phyloP scores from a whole-genome alignment of 2,113 vertebrate genomes.

The Dasyornis broadbenti region DNA sequence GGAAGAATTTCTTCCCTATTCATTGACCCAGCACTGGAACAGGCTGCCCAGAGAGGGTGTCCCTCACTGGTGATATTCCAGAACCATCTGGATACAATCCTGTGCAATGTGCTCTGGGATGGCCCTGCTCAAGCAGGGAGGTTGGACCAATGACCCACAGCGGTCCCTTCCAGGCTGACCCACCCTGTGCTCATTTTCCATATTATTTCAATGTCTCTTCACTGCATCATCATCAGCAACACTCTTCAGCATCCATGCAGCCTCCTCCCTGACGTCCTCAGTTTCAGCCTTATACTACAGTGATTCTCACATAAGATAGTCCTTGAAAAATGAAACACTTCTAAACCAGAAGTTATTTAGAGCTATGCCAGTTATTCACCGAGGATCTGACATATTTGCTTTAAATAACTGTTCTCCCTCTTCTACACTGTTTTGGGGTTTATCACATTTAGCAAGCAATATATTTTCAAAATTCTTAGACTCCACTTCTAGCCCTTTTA shows the following conservation, averaged over 20 bases:
- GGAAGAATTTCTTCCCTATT: neutral
- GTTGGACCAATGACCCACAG: neutral
- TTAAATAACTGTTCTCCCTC: neutral
- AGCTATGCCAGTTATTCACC: neutral
- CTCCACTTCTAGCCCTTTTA: neutral
- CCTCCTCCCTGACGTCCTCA: neutral
- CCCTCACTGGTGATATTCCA: neutral
- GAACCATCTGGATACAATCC: neutral
- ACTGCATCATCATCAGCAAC: neutral
- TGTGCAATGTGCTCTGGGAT: neutral
- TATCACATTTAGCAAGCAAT: neutral
- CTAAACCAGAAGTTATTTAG: neutral
- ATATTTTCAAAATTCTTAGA: neutral
- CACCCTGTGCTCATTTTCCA: neutral
- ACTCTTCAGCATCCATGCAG: rapidly evolving
- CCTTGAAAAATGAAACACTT: neutral
- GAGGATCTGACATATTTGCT: neutral
- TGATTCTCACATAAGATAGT: neutral
- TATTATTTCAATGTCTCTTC: neutral
- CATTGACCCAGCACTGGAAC: too few relatives aligned
- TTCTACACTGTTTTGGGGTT: neutral
- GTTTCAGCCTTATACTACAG: neutral
- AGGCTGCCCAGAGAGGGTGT: neutral
- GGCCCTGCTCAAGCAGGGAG: neutral
- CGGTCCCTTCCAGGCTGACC: neutral